These are phyloP conservation scores for Trilocha varians DNA, from an alignment of 2,888 invertebrate species.

Conservation along the genomic window DNA sequence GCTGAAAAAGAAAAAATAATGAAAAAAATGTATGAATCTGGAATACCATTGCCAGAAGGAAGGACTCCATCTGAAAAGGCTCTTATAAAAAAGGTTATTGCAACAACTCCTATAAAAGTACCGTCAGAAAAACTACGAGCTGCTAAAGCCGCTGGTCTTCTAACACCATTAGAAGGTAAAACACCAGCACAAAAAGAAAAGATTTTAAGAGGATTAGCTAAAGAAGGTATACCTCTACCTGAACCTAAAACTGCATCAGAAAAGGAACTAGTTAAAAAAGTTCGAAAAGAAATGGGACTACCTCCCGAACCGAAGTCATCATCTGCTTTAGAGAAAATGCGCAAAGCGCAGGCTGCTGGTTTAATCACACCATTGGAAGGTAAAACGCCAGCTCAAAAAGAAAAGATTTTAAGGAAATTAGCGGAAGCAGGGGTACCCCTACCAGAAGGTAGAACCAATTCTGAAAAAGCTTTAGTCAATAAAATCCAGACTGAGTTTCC, in stretches of 20 bases:
- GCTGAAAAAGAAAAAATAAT: slow-evolving; percentile 23
- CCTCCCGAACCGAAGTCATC: slow-evolving; percentile 21
- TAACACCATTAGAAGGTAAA: slow-evolving; percentile 17
- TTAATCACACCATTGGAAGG: slow-evolving; percentile 25
- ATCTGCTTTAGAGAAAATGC: background rate
- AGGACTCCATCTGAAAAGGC: slow-evolving; percentile 22
- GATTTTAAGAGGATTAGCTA: slow-evolving; percentile 16
- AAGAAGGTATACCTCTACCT: slow-evolving; percentile 17
- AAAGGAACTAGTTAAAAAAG: slow-evolving; percentile 17
- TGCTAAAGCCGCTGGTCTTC: slow-evolving; percentile 19
- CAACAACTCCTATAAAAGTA: slow-evolving; percentile 1
- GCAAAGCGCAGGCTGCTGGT: slow-evolving; percentile 12
- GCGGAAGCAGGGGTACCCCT: slow-evolving; percentile 19
- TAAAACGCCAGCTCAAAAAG: slow-evolving; percentile 20
- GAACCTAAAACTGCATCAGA: slow-evolving; percentile 22
- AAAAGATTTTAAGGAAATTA: slow-evolving; percentile 19
- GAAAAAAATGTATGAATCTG: slow-evolving; percentile 15
- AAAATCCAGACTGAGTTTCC: slow-evolving; percentile 11
- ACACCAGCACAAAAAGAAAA: slow-evolving; percentile 17
- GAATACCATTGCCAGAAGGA: slow-evolving; percentile 24
- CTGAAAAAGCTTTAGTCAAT: slow-evolving; percentile 20
- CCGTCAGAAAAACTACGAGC: slow-evolving; percentile 18
- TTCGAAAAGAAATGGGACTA: slow-evolving; percentile 16
- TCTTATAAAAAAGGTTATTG: slow-evolving; percentile 18
- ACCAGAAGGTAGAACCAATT: slow-evolving; percentile 24